Evolutionary conservation across 2,113 vertebrate species (phyloP), one percentile per base, ranked within the genome.

Genomic region (Centropristis striata): DNA sequence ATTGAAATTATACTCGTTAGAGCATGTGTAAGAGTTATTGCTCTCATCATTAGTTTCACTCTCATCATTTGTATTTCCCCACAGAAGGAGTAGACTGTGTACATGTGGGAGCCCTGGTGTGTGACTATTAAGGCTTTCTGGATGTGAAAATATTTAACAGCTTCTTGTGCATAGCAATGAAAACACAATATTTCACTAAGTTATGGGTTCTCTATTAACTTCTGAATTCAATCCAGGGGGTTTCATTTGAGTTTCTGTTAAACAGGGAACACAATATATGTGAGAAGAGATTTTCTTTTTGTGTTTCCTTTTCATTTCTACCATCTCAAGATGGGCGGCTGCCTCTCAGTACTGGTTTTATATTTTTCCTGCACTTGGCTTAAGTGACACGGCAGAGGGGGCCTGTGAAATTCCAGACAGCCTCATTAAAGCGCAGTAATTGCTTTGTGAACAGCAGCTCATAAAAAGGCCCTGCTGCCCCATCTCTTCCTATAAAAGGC

Each of bases 351-450:
- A 42, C 71, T 76, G 67, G 66, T 68, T 88, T 83, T 69, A 85
- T 69, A 76, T 80, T 90, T 77, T 71, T 73, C 63, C 81, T 84
- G 55, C 8, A 41, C 70, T 72, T 67, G 50, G 71, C 78, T 81
- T 79, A 72, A 78, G 53, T 85, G 80, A 81, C 82, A 71, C 12
- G 21, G 68, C 15, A 20, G 86, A 53, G 71, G 67, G 78, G 79
- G 69, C 15, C 71, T 60, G 86, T 86, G 88, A 88, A 86, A 86
- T 78, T 86, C 85, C 85, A 88, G 88, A 87, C 75, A 75, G 76
- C 80, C 80, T 91, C 88, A 92, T 92, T 92, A 91, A 88, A 90
- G 85, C 41, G 0, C 86, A 75, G 80, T 90, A 89, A 92, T 88
- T 87, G 84, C 85, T 81, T 75, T 82, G 72, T 53, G 74, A 90